Percentiles rank a stretch among this genome's conserved stretches.
These are phyloP conservation scores for Semaprochilodus insignis DNA, from an alignment of 2,797 vertebrate species.

Conservation along the genomic window DNA sequence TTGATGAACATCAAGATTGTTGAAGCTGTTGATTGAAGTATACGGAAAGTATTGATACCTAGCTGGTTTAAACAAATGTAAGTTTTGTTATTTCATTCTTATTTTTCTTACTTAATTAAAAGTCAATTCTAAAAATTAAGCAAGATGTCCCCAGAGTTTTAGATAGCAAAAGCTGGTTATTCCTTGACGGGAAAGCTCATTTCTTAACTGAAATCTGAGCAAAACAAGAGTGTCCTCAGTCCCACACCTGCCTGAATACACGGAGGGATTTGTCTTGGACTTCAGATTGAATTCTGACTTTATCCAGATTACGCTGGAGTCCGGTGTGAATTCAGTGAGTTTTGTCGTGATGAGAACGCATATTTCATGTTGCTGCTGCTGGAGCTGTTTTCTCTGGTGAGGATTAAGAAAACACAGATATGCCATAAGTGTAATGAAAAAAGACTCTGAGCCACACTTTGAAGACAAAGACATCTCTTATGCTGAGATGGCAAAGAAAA, in stretches of 20 bases:
- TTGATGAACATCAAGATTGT: too few relatives aligned
- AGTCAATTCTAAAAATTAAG: too few relatives aligned
- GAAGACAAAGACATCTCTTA: constrained; percentile 73
- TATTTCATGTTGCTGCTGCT: constrained; percentile 38
- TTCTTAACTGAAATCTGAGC: not conserved
- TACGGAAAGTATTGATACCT: too few relatives aligned
- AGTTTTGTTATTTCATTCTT: too few relatives aligned
- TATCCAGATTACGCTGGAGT: constrained; percentile 23
- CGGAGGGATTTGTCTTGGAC: not conserved
- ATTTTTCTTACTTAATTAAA: too few relatives aligned
- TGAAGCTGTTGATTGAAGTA: too few relatives aligned
- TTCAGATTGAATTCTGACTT: not conserved
- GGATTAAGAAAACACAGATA: constrained; percentile 70
- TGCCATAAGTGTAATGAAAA: constrained; percentile 63
- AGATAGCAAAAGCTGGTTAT: not conserved
- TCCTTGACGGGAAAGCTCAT: not conserved
- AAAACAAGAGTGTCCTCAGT: not conserved
- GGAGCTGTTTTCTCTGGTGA: constrained; percentile 64
- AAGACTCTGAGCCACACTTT: constrained; percentile 57
- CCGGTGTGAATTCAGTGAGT: constrained; percentile 27
- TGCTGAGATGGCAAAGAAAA: constrained; percentile 72
- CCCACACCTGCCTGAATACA: constrained; percentile 4
- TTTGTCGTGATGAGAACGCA: constrained; percentile 33
- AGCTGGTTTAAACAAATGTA: too few relatives aligned
- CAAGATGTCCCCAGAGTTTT: not conserved